Conservation (phyloP, 2,888 invertebrate genomes). For the Nephrocerus scutellatus region DNA sequence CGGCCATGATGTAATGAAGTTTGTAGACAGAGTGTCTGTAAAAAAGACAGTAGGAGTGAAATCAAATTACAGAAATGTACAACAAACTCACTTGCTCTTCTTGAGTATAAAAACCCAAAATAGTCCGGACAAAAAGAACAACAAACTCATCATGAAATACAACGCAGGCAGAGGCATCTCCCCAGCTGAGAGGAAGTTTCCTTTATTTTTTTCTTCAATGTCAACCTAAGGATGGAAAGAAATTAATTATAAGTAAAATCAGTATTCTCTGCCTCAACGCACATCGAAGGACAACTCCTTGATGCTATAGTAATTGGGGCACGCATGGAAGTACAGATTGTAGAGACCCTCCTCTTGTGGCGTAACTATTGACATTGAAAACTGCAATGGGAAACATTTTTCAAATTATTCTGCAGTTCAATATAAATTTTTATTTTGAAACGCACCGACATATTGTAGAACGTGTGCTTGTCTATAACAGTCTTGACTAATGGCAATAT, state of each 20-base stretch:
- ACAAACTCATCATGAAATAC: constrained; percentile 83
- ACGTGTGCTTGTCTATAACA: constrained; percentile 48
- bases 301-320: constrained; percentile 61
- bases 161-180: constrained; percentile 92
- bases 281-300: constrained; percentile 59
- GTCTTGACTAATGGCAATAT: constrained; percentile 55
- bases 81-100: constrained; percentile 59
- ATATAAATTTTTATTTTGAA: not conserved
- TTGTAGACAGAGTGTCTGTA: constrained; percentile 76
- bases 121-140: constrained; percentile 82
- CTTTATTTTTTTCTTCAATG: constrained; percentile 78
- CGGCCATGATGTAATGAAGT: constrained; percentile 95
- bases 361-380: constrained; percentile 68
- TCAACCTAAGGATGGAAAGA: constrained; percentile 57
- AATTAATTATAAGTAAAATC: not conserved
- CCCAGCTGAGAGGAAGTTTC: constrained; percentile 87
- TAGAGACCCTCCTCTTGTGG: constrained; percentile 84
- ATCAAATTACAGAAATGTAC: constrained; percentile 2
- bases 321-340: constrained; percentile 91
- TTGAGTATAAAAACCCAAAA: constrained; percentile 88
- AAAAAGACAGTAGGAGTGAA: constrained; percentile 22
- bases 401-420: not conserved
- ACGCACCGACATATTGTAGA: constrained; percentile 40
- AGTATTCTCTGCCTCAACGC: constrained; percentile 42
- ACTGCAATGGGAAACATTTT: constrained; percentile 50